Base-by-base conservation (phyloP, 2,888 invertebrate genomes). In the Lepidocyrtoides sp. region DNA sequence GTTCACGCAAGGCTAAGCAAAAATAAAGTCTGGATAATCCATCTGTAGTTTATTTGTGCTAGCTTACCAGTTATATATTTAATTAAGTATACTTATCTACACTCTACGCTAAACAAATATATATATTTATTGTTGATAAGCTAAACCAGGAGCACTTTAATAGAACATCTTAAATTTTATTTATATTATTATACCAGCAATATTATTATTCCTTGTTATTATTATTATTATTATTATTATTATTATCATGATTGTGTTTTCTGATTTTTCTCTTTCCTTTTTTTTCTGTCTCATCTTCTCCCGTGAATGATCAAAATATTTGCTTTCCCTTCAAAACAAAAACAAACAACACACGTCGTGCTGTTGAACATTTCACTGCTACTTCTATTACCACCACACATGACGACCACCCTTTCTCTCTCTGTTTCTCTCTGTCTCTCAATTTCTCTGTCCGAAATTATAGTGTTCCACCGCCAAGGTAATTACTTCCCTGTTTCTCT, bases 381-480 rank as follows among this genome's bases (percentile, higher is more conserved):
- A 75, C 83, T 20, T n/a, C n/a, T n/a, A n/a, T n/a, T n/a, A n/a
- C n/a, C n/a, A n/a, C n/a, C n/a, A 77, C 77, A 84, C 83, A 75
- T 86, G 90, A 90, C 69, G 91, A 82, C 82, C 60, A 32, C 57
- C 54, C 57, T 57, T n/a, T 51, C 26, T 75, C 44, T 75, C 41
- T 26, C 51, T 51, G 14, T 51, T 54, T 44, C 57, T 86, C 54
- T 60, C 75, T 60, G 32, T 60, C 54, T 82, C 82, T 36, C 48
- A 20, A 20, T 10, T 20, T 75, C 20, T 20, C 72, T 75, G 26
- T 75, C 83, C 44, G 60, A 89, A 91, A 91, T 63, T 92, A 44
- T 92, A 94, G 94, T 93, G 92, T 93, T 86, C 91, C 94, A 92
- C 93, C 93, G 91, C 93, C 93, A 92, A 94, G 94, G 94, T 94